A percentile compares a stretch with the other conserved stretches of the same genome.
phyloP scores from a whole-genome alignment of 1,140 invertebrate species.

The Leptopilina clavipes region DNA sequence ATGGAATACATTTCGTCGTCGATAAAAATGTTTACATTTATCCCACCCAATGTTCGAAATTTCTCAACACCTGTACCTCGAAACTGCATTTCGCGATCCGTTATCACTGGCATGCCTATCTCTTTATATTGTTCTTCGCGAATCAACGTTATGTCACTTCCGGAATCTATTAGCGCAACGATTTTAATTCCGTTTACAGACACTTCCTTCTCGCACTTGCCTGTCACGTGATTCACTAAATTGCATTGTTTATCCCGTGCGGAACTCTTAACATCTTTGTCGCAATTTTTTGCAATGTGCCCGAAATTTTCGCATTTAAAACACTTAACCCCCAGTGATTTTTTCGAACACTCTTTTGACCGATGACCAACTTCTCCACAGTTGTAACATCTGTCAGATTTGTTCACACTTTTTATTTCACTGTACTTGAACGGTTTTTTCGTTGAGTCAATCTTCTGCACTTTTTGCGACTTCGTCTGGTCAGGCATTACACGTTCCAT shows the following conservation, averaged over 20 bases:
- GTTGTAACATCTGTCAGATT: slow-evolving; percentile 32
- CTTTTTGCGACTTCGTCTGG: not conserved
- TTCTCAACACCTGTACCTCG: not conserved
- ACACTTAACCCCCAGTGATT: slow-evolving; percentile 31
- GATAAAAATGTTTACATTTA: not conserved
- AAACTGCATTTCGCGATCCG: not conserved
- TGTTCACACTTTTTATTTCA: not conserved
- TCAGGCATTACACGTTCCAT: slow-evolving; percentile 26
- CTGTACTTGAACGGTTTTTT: not conserved
- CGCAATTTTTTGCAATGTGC: slow-evolving; percentile 34
- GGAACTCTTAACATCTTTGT: not conserved
- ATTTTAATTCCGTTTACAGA: not conserved
- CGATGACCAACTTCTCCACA: slow-evolving; percentile 39
- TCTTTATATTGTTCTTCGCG: not conserved
- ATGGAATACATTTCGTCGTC: not conserved
- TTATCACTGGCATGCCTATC: not conserved
- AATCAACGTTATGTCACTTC: not conserved
- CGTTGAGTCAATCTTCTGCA: not conserved
- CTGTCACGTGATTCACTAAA: not conserved
- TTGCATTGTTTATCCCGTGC: not conserved
- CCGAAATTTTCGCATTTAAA: slow-evolving; percentile 37
- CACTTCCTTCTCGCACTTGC: not conserved
- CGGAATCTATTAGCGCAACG: not conserved
- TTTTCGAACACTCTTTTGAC: slow-evolving; percentile 29
- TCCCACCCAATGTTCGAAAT: not conserved